A percentile compares a stretch with the other conserved stretches of the same genome.
These are phyloP conservation scores for Miltochrista miniata DNA, from an alignment of 2,888 invertebrate species.

Conservation along the genomic window DNA sequence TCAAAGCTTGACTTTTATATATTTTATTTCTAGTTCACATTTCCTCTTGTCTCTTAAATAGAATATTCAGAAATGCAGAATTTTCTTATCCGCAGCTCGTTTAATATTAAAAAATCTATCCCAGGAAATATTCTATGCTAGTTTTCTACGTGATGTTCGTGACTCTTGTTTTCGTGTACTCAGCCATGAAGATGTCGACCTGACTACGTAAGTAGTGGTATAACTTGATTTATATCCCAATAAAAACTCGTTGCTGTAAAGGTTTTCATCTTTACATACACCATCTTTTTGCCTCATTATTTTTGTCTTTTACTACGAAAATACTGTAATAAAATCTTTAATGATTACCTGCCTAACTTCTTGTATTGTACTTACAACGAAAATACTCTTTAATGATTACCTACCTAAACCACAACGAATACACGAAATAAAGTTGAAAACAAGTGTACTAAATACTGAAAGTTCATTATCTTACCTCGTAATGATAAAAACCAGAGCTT, in stretches of 20 bases:
- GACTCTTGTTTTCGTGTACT: slow-evolving; percentile 11
- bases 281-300: background rate
- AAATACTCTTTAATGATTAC: background rate
- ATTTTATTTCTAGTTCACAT: background rate
- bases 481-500: slow-evolving; percentile 12
- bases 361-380: background rate
- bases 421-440: background rate
- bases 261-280: background rate
- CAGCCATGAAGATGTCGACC: slow-evolving; percentile 3
- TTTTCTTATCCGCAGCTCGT: background rate
- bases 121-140: slow-evolving; percentile 1
- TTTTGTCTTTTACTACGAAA: slow-evolving; percentile 2
- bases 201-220: slow-evolving; percentile 11
- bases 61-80: slow-evolving; percentile 2
- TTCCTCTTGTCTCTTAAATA: background rate
- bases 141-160: slow-evolving; percentile 11
- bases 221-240: slow-evolving; percentile 16
- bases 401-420: slow-evolving; percentile 3
- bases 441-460: slow-evolving; percentile 7
- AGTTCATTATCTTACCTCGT: background rate
- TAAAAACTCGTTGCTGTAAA: slow-evolving; percentile 7
- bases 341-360: background rate
- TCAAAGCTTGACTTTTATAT: no score
- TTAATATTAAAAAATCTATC: slow-evolving; percentile 12
- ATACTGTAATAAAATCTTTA: background rate